Percentiles rank a stretch among this genome's conserved stretches.
These are phyloP conservation scores for Hoplodrina blanda DNA, from an alignment of 2,888 invertebrate species.

Conservation along the genomic window DNA sequence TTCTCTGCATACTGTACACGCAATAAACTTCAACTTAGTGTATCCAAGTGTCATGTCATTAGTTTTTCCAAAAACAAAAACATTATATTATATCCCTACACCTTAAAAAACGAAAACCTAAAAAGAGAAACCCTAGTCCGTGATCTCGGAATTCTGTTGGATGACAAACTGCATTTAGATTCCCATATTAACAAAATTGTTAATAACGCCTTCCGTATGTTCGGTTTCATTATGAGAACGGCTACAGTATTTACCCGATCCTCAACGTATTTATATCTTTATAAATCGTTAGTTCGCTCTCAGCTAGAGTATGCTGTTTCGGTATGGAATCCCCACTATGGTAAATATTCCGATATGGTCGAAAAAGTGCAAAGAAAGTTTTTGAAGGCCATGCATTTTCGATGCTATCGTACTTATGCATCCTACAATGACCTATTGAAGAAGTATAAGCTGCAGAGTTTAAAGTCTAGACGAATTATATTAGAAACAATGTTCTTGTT, in stretches of 20 bases:
- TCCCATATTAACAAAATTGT: too few species aligned
- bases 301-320: constrained; percentile 6
- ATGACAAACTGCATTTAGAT: too few species aligned
- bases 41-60: too few species aligned
- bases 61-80: too few species aligned
- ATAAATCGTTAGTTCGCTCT: neutral
- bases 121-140: too few species aligned
- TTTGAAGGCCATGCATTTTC: too few species aligned
- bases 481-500: too few species aligned
- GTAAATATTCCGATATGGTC: neutral
- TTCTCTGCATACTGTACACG: too few species aligned
- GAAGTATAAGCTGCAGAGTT: neutral
- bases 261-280: neutral
- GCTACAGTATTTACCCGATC: neutral
- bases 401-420: neutral
- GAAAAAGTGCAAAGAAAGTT: neutral
- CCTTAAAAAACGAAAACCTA: too few species aligned
- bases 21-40: too few species aligned
- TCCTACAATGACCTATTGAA: neutral
- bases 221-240: neutral
- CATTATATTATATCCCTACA: too few species aligned
- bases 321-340: neutral
- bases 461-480: neutral
- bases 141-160: too few species aligned
- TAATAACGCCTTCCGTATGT: constrained; percentile 3